phyloP scores from a whole-genome alignment of 2,888 invertebrate species.

The Sinelater perroti region DNA sequence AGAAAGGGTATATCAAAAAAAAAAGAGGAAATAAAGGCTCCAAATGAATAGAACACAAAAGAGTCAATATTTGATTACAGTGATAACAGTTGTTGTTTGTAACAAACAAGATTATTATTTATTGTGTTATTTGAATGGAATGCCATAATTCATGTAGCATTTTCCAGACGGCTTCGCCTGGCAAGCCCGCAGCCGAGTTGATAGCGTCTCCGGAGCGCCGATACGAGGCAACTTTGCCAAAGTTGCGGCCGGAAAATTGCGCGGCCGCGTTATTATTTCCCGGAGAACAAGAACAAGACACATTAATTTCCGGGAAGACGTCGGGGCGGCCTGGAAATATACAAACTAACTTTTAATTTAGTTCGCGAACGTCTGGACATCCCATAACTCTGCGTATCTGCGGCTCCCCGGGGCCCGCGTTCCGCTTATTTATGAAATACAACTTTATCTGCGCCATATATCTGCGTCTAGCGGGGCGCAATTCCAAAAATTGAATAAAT shows the following conservation, averaged over 20 bases:
- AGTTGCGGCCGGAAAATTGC: conserved; percentile 23
- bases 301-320: conserved; percentile 37
- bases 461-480: conserved; percentile 51
- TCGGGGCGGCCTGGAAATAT: conserved; percentile 32
- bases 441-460: conserved; percentile 54
- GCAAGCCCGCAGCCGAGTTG: too few species aligned
- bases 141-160: too few species aligned
- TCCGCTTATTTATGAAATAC: conserved; percentile 47
- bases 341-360: conserved; percentile 45
- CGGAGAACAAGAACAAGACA: conserved; percentile 27
- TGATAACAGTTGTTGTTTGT: too few species aligned
- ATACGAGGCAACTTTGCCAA: conserved; percentile 11
- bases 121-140: too few species aligned
- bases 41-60: too few species aligned
- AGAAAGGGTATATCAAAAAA: too few species aligned
- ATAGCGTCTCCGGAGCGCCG: not conserved
- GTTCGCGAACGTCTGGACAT: conserved; percentile 39
- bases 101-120: too few species aligned
- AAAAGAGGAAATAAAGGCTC: too few species aligned
- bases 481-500: conserved; percentile 58
- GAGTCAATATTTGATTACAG: too few species aligned
- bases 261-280: conserved; percentile 16
- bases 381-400: conserved; percentile 44
- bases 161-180: too few species aligned
- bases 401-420: conserved; percentile 38